A percentile compares a stretch with the other conserved stretches of the same genome.
Evolutionary conservation across 2,113 vertebrate species (phyloP).

Genomic region (Nothoprocta perdicaria): DNA sequence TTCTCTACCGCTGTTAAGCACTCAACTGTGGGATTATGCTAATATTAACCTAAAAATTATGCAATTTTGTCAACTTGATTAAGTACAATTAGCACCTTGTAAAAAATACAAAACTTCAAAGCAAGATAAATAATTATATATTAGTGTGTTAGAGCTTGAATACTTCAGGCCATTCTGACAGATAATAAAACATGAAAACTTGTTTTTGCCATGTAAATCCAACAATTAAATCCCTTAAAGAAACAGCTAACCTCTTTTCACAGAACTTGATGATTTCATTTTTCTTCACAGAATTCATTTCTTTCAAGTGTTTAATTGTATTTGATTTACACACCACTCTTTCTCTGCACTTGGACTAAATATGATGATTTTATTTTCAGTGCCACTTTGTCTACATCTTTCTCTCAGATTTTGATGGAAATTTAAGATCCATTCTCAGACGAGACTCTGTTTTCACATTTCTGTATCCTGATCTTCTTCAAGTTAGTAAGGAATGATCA

Average conservation of each 20-base stretch:
- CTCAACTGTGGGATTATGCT: slow-evolving; percentile 65
- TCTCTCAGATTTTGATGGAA: neutral
- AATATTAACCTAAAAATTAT: slow-evolving; percentile 78
- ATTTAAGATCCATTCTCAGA: neutral
- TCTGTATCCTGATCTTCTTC: neutral
- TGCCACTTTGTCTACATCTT: neutral
- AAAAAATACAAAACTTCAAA: slow-evolving; percentile 72
- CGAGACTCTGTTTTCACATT: neutral
- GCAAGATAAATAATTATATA: slow-evolving; percentile 65
- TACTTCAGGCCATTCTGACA: slow-evolving; percentile 50
- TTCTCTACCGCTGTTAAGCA: slow-evolving; percentile 48
- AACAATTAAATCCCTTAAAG: slow-evolving; percentile 53
- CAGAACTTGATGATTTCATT: slow-evolving; percentile 25
- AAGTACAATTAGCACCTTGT: slow-evolving; percentile 72
- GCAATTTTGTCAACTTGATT: slow-evolving; percentile 69
- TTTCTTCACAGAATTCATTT: neutral
- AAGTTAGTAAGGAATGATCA: neutral
- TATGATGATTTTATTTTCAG: neutral
- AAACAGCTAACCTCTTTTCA: slow-evolving; percentile 52
- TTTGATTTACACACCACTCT: slow-evolving; percentile 24
- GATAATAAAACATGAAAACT: slow-evolving; percentile 42
- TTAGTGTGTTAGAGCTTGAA: slow-evolving; percentile 49
- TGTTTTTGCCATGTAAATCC: slow-evolving; percentile 17
- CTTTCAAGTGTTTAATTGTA: neutral
- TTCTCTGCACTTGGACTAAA: neutral